Evolutionary conservation across 2,797 vertebrate genomes (phyloP).

Genomic region (Naso thynnoides): DNA sequence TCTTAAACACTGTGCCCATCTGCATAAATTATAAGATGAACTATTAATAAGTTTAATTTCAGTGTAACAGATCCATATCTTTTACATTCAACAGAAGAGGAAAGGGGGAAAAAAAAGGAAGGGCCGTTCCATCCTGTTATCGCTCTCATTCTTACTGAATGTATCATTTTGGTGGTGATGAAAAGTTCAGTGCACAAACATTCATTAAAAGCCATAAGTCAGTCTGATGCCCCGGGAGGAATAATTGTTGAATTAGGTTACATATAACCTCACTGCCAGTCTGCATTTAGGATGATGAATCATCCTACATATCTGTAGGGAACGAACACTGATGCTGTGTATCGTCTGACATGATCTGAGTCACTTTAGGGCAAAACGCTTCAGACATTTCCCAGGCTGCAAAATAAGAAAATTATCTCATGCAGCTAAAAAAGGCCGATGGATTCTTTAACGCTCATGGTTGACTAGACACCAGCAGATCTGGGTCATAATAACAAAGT

Average conservation of each 20-base stretch:
- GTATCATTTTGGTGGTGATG: conserved; percentile 40
- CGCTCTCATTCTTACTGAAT: conserved; percentile 41
- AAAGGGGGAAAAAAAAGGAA: not conserved
- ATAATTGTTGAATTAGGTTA: conserved; percentile 43
- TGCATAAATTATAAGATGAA: conserved; percentile 1
- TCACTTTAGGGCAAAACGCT: conserved; percentile 41
- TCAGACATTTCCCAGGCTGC: conserved; percentile 37
- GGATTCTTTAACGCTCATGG: conserved; percentile 32
- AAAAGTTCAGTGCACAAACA: conserved; percentile 48
- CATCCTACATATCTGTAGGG: conserved; percentile 38
- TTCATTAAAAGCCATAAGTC: conserved; percentile 47
- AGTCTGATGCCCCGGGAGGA: conserved; percentile 24
- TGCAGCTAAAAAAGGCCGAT: conserved; percentile 9
- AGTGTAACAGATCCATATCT: conserved; percentile 6
- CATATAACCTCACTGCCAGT: conserved; percentile 17
- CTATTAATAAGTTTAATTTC: conserved; percentile 24
- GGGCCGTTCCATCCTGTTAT: conserved; percentile 16
- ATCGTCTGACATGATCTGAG: conserved; percentile 53
- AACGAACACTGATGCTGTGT: conserved; percentile 38
- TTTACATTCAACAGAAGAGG: conserved; percentile 12
- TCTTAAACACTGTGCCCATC: not conserved
- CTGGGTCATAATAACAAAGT: conserved; percentile 54
- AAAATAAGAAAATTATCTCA: conserved; percentile 51
- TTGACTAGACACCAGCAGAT: conserved; percentile 27
- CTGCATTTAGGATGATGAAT: conserved; percentile 45